phyloP scores from a whole-genome alignment of 2,888 invertebrate genomes.

The Amphipyra berbera region DNA sequence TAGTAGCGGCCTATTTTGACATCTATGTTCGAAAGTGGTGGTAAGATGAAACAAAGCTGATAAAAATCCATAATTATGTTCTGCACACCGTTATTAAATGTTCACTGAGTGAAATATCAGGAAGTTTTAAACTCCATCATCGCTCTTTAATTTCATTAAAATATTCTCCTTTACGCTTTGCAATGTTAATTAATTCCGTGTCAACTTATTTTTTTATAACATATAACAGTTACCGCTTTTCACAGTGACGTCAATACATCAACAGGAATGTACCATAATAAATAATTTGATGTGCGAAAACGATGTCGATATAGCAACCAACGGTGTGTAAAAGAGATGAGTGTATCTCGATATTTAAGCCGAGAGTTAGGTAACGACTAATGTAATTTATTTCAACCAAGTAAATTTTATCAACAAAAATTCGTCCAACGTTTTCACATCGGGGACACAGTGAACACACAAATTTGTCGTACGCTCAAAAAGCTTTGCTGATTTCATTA shows the following conservation, averaged over 20 bases:
- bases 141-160: slow-evolving; percentile 31
- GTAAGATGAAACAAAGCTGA: too few relatives aligned
- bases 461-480: slow-evolving; percentile 36
- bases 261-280: slow-evolving; percentile 6
- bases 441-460: slow-evolving; percentile 17
- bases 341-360: slow-evolving; percentile 43
- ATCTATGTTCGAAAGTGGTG: too few relatives aligned
- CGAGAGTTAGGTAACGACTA: slow-evolving; percentile 45
- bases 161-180: slow-evolving; percentile 14
- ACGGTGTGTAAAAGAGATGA: slow-evolving; percentile 26
- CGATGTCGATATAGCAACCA: slow-evolving; percentile 20
- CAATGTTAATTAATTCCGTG: slow-evolving; percentile 38
- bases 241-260: slow-evolving; percentile 9
- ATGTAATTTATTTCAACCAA: slow-evolving; percentile 55
- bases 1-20: too few relatives aligned
- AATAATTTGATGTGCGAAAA: slow-evolving; percentile 27
- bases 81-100: too few relatives aligned
- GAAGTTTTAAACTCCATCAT: slow-evolving; percentile 8
- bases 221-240: background rate
- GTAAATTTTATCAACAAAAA: slow-evolving; percentile 55
- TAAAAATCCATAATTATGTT: too few relatives aligned
- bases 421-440: slow-evolving; percentile 32
- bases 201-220: slow-evolving; percentile 27
- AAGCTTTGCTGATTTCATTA: slow-evolving; percentile 55
- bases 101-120: background rate